Base-by-base conservation (phyloP, 2,888 invertebrate species). In the Drosophila buzzatii region DNA sequence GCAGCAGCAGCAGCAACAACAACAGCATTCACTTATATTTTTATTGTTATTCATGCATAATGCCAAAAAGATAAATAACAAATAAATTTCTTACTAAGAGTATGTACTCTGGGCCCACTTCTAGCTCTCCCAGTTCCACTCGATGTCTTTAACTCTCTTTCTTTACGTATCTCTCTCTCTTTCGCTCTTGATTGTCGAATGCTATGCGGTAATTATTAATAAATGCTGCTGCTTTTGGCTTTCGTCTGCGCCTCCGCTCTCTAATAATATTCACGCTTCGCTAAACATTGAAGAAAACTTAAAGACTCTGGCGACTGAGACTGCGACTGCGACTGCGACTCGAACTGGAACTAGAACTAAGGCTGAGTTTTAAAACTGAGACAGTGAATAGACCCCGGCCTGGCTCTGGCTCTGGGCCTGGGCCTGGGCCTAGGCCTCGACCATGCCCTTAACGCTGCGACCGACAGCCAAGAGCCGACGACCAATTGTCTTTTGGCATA, bases 401-500 rank as follows among this genome's bases (percentile, higher is more conserved):
- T 27, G 27, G 6, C 27, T 27, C 64, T 67, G 51, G 44, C 23
- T 23, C 70, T 69, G 65, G 61, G 76, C 49, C 35, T 35, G 10
- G 35, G 12, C 35, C 63, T 61, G 37, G 20, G 60, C 37, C 52
- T 63, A 20, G 60, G 69, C 73, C 56, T 79, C 60, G 80, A 80
- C 69, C 67, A 79, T 85, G 85, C 81, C 82, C 81, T 85, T 76
- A 73, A 78, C 76, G 84, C 71, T 76, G 74, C 81, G 65, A 70
- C 68, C 66, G 67, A 72, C 74, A 52, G 41, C 59, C 59, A 55
- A 72, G 64, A 73, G 82, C 73, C 78, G 65, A 73, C 81, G 74
- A 81, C 88, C 88, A 87, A 89, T 89, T 89, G 89, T 90, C 89
- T 89, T 89, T 90, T 87, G 87, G 85, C 83, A 87, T 82, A 89